Base-by-base conservation (phyloP, 1,140 invertebrate species). In the Diachasmimorpha longicaudata region DNA sequence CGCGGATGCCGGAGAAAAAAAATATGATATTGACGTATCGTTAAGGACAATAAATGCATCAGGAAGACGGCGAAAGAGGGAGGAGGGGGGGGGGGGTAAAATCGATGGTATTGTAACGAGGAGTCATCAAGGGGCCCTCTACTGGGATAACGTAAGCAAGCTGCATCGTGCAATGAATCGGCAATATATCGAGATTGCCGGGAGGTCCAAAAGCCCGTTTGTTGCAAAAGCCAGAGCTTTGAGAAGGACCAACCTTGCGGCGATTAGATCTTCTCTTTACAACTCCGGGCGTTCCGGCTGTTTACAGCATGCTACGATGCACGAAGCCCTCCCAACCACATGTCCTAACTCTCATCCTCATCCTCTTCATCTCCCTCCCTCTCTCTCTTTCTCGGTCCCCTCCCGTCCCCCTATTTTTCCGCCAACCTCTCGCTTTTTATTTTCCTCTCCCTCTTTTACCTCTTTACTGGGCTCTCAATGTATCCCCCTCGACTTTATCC, bases 381-480 rank as follows among this genome's bases (percentile, higher is more conserved):
- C 55, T 21, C n/a, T n/a, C n/a, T n/a, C n/a, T n/a, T n/a, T n/a
- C n/a, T n/a, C n/a, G n/a, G n/a, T n/a, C n/a, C 0, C 23, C 23
- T 11, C 8, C 58, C 23, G 10, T 5, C 58, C 21, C 13, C 21
- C 44, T 48, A 42, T 23, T 19, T 31, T 52, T 52, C 48, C 48
- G n/a, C 72, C 44, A 25, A 31, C 52, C 42, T 19, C 21, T 48
- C 52, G 77, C 63, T 72, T 67, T 58, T n/a, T 70, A 55, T 79
- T 77, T 67, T 68, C 77, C 70, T 78, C 42, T 19, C 21, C 39
- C 52, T 78, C 63, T 70, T 67, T 58, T n/a, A 67, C 77, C 70
- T 78, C 77, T 67, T 21, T 21, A 55, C 19, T 55, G 48, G 39
- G 1, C 48, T 55, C 48, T 55, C 48, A 55, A 55, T 55, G 48